phyloP scores from a whole-genome alignment of 1,140 invertebrate genomes.

The Ericerus pela region DNA sequence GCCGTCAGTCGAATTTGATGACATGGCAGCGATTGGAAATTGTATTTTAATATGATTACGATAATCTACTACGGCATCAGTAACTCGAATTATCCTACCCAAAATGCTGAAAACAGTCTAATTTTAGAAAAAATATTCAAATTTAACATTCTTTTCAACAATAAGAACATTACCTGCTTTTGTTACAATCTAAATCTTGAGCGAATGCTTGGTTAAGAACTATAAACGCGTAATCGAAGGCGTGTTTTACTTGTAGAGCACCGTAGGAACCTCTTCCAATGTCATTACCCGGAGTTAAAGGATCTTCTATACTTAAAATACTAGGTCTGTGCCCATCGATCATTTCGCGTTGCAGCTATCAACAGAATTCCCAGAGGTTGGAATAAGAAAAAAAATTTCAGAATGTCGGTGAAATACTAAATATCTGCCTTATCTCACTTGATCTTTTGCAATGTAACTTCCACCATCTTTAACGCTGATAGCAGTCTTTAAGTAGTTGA shows the following conservation, averaged over 20 bases:
- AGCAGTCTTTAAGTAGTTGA: constrained; percentile 90
- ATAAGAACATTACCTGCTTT: constrained; percentile 38
- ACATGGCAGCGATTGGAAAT: constrained; percentile 29
- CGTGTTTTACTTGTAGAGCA: constrained; percentile 63
- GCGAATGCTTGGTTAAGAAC: constrained; percentile 66
- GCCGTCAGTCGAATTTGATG: constrained; percentile 1
- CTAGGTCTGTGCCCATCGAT: constrained; percentile 83
- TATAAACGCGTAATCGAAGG: constrained; percentile 90
- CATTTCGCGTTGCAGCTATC: constrained; percentile 68
- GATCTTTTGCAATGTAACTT: constrained; percentile 86
- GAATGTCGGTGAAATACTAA: background rate
- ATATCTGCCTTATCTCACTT: constrained; percentile 36
- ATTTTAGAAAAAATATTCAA: background rate
- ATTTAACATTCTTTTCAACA: constrained; percentile 30
- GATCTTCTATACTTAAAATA: constrained; percentile 92
- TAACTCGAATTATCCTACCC: constrained; percentile 78
- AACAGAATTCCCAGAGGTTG: constrained; percentile 7
- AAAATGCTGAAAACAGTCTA: constrained; percentile 43
- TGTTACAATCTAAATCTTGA: constrained; percentile 38
- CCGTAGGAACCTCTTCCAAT: constrained; percentile 95
- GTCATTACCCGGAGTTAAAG: constrained; percentile 85
- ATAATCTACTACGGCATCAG: constrained; percentile 86
- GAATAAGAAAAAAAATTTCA: background rate
- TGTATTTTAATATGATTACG: constrained; percentile 56
- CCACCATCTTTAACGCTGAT: constrained; percentile 90